A percentile compares a stretch with the other conserved stretches of the same genome.
Conservation (phyloP, 2,888 invertebrate species). For the Alsophila aescularia region DNA sequence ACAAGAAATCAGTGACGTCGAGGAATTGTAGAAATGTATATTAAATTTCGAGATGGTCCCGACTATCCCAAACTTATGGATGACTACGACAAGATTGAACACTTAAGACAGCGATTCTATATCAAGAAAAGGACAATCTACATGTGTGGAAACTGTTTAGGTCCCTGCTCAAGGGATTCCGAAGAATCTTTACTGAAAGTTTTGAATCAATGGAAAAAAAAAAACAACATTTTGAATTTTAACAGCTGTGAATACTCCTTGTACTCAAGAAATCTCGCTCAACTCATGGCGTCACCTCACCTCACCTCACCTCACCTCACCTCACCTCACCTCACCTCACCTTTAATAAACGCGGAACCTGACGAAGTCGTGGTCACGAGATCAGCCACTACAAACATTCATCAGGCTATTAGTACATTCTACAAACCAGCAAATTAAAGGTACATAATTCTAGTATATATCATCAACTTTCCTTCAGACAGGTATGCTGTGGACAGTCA, state of each 20-base stretch:
- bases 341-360: slow-evolving; percentile 60
- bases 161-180: slow-evolving; percentile 66
- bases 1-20: too few relatives aligned
- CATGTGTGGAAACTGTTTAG: slow-evolving; percentile 73
- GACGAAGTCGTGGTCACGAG: slow-evolving; percentile 62
- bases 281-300: slow-evolving; percentile 67
- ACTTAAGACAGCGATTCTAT: slow-evolving; percentile 62
- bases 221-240: too few relatives aligned
- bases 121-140: slow-evolving; percentile 59
- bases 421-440: slow-evolving; percentile 62
- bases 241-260: slow-evolving; percentile 62
- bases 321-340: too few relatives aligned
- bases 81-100: slow-evolving; percentile 64
- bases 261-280: slow-evolving; percentile 57
- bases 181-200: slow-evolving; percentile 50
- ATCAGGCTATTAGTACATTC: slow-evolving; percentile 68
- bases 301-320: too few relatives aligned
- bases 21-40: slow-evolving; percentile 40
- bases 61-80: slow-evolving; percentile 63
- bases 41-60: slow-evolving; percentile 50
- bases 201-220: slow-evolving; percentile 63
- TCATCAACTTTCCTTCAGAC: slow-evolving; percentile 73
- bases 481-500: slow-evolving; percentile 72
- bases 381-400: slow-evolving; percentile 64
- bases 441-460: slow-evolving; percentile 70